These are phyloP conservation scores for Hecatera dysodea DNA, from an alignment of 2,888 invertebrate species.

Conservation along the genomic window DNA sequence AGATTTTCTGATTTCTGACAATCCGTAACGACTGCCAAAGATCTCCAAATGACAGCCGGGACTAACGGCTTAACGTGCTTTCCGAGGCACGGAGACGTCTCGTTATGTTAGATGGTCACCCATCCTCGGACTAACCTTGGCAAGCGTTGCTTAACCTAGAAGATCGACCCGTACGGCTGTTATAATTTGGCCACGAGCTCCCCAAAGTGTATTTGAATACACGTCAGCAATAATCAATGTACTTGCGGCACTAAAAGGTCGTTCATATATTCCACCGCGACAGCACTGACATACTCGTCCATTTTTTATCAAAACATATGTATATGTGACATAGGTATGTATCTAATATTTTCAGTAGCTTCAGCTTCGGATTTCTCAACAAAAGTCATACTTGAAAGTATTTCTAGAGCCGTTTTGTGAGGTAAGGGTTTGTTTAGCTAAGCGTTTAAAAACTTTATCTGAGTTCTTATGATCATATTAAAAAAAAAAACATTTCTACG, in stretches of 20 bases:
- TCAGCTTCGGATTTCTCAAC: neutral
- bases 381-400: constrained; percentile 11
- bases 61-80: no score
- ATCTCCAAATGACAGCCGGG: no score
- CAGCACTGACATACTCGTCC: neutral
- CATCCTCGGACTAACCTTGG: no score
- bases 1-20: no score
- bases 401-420: constrained; percentile 19
- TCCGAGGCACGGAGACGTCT: no score
- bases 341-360: neutral
- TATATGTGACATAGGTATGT: no score
- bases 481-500: constrained; percentile 45
- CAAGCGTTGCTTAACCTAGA: no score
- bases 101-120: no score
- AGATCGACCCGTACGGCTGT: no score
- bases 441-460: constrained; percentile 39
- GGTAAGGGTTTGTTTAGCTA: constrained; percentile 21
- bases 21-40: no score
- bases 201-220: neutral
- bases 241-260: no score
- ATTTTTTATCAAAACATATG: neutral
- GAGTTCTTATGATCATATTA: constrained; percentile 29
- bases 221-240: neutral
- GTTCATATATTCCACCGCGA: neutral
- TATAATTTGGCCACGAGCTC: no score